Evolutionary conservation across 2,888 invertebrate species (phyloP), one percentile per base, ranked within the genome.

Genomic region (Ferrisia virgata): DNA sequence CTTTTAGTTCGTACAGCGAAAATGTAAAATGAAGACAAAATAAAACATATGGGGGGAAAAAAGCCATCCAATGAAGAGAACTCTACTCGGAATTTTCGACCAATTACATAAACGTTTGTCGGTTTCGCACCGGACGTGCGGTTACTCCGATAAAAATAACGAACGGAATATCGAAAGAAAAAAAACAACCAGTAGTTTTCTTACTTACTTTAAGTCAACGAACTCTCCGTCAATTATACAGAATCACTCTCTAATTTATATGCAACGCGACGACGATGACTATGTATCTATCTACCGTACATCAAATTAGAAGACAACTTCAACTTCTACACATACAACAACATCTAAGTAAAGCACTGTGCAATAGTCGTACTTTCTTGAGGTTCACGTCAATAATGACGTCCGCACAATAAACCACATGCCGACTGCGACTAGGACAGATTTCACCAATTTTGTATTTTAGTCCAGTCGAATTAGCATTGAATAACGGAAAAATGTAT

Each of bases 241-340:
- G 64, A 64, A 64, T 64, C 64, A 28, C 15, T 64, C 64, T 64
- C 64, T 64, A 64, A 64, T 64, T 64, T 64, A 64, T 64, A 64
- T 64, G 64, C 64, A 28, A 6, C 25, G 11, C 58, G 58, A 28
- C 28, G 64, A 64, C 64, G 64, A 64, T 15, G 28, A 58, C 58
- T n/a, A n/a, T 53, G 18, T 18, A 39, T 11, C 53, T 53, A 40
- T n/a, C n/a, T n/a, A n/a, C n/a, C 11, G 40, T 53, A 53, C 22
- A 53, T 53, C 53, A 53, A 53, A 53, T 8, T 53, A 53, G 53
- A 22, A n/a, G n/a, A 47, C n/a, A 43, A 22, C 22, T 2, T 22
- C 22, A 53, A 53, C 53, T 53, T 53, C 22, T 22, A 53, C 9
- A 53, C 22, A 9, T 13, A 9, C 40, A 11, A n/a, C n/a, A n/a